Base-by-base conservation (phyloP, 92 coral and sea anemone species). In the Epizoanthus rinbou region DNA sequence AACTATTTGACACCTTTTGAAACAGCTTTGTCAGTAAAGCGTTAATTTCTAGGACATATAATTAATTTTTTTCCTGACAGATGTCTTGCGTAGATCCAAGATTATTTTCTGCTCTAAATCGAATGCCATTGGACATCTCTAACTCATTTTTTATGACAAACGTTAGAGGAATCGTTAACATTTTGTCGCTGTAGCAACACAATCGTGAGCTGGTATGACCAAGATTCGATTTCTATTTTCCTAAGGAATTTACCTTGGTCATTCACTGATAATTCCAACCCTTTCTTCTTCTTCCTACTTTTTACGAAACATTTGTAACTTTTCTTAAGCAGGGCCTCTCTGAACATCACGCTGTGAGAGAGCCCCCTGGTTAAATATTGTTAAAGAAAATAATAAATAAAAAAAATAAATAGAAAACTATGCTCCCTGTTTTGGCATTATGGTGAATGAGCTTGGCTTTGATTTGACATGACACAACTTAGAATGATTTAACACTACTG, bases 251-350 rank as follows among this genome's bases (percentile, higher is more conserved):
- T 28, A 2, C 31, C 1, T 28, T 16, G 67, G 28, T 54, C 57
- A 60, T 75, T 75, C 67, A 31, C 57, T 57, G 23, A 31, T 75
- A 75, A 35, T 75, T 75, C n/a, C 10, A 35, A 59, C 82, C 23
- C 82, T n/a, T n/a, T n/a, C n/a, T n/a, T n/a, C n/a, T n/a, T n/a
- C n/a, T n/a, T n/a, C n/a, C n/a, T n/a, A n/a, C n/a, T n/a, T n/a
- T n/a, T n/a, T n/a, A n/a, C n/a, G n/a, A n/a, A n/a, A n/a, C n/a
- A n/a, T n/a, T n/a, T n/a, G n/a, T n/a, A n/a, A n/a, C n/a, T n/a
- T n/a, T n/a, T n/a, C n/a, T n/a, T n/a, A n/a, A n/a, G n/a, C n/a
- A n/a, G n/a, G n/a, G n/a, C n/a, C n/a, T n/a, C n/a, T n/a, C n/a
- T n/a, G n/a, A n/a, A n/a, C n/a, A n/a, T n/a, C n/a, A n/a, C n/a